Base-by-base conservation (phyloP, 2,113 vertebrate species). In the Syrmaticus mikado region DNA sequence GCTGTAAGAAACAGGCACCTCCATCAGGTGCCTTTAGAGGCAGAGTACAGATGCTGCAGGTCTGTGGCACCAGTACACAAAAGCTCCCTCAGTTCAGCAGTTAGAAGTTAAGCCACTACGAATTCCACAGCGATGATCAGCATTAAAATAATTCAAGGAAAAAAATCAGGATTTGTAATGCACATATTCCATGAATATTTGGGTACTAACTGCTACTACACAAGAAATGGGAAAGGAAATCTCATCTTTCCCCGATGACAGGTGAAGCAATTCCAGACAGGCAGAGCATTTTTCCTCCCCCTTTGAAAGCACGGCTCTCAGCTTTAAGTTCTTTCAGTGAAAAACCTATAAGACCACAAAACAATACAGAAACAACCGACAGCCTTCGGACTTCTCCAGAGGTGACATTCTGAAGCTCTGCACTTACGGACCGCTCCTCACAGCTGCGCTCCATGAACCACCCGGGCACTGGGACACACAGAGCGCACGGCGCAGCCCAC, bases 281-380 rank as follows among this genome's bases (percentile, higher is more conserved):
- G 16, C 13, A 38, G 48, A 13, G 16, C 28, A 22, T 53, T 53
- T 53, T 53, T 30, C n/a, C 15, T 67, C 10, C 22, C 65, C n/a
- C 24, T 50, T 36, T 27, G 24, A 27, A 27, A 70, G 34, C 13
- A 14, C 5, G 7, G 66, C 66, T 68, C 34, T 68, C 45, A 48
- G 45, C 15, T 48, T 48, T 34, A 7, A 38, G 36, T 50, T 27
- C 17, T 68, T 48, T 3, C 8, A 53, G 68, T 17, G 3, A 50
- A 50, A 86, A n/a, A 28, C 2, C 10, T 60, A 7, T 24, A 3
- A 89, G 78, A 34, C 10, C 38, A 86, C 1, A 1, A 52, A 67
- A 52, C 21, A 72, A 45, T 0, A 17, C 6, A 6, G 10, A 71
- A 87, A 66, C 1, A 86, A 1, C 28, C 9, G 22, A 6, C 0